phyloP scores from a whole-genome alignment of 1,140 invertebrate species.

The Cylas formicarius region DNA sequence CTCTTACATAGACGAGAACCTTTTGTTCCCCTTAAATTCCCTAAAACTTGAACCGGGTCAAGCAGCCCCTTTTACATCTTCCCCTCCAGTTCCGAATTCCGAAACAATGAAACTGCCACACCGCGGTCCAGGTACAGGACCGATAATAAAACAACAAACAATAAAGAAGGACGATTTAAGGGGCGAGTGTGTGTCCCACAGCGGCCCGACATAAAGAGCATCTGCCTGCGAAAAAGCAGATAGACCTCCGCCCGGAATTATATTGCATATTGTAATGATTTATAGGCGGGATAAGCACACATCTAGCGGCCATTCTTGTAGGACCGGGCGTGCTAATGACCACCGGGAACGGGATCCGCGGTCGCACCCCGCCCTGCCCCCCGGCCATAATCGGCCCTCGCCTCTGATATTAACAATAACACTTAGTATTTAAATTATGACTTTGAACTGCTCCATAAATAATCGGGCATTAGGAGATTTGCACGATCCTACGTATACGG shows the following conservation, averaged over 20 bases:
- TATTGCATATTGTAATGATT: constrained; percentile 45
- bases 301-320: constrained; percentile 43
- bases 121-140: too few relatives aligned
- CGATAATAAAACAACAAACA: too few relatives aligned
- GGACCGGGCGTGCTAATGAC: constrained; percentile 43
- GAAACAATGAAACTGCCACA: too few relatives aligned
- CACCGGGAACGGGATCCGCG: constrained; percentile 41
- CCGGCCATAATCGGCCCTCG: constrained; percentile 35
- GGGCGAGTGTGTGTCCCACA: constrained; percentile 12
- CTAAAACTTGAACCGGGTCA: too few relatives aligned
- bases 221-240: constrained; percentile 43
- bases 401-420: constrained; percentile 44
- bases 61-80: too few relatives aligned
- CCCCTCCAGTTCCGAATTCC: too few relatives aligned
- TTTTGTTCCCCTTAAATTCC: too few relatives aligned
- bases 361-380: constrained; percentile 25
- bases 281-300: constrained; percentile 43
- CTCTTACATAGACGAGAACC: too few relatives aligned
- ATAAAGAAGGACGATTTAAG: constrained; percentile 25
- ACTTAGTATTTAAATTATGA: constrained; percentile 45
- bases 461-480: constrained; percentile 42
- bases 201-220: constrained; percentile 39
- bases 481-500: constrained; percentile 29
- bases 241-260: constrained; percentile 44
- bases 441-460: constrained; percentile 44